Base-by-base conservation (phyloP, 1,140 invertebrate genomes). In the Calycopis cecrops region DNA sequence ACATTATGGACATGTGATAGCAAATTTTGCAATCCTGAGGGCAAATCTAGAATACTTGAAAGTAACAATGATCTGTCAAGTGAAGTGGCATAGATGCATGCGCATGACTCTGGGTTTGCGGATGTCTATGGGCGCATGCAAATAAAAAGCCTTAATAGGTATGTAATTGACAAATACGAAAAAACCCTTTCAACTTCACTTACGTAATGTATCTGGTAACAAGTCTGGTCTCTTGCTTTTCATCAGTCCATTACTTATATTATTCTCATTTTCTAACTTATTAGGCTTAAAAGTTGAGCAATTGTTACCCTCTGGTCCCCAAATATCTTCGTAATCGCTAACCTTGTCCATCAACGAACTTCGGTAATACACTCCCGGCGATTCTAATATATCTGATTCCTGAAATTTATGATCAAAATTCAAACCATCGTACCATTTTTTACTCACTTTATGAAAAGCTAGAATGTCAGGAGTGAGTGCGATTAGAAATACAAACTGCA, bases 281-380 rank as follows among this genome's bases (percentile, higher is more conserved):
- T 79, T 59, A 42, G 89, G 88, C 55, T 91, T 88, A 68, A 89
- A 91, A 8, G 88, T 90, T 48, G 88, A 89, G 71, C 89, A 90
- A 34, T 90, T 90, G 74, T 90, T 74, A 77, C 89, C 69, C 85
- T 95, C 92, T 44, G 91, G 92, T 35, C 91, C 92, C 96, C 96
- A 98, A 60, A 98, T 93, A 76, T 98, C 97, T 86, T 98, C 96
- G 78, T 98, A 98, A 85, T 98, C 97, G 57, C 95, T 97, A 17
- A 96, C 92, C 88, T 97, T 98, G 75, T 98, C 96, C 44, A 94
- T 93, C 7, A 97, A 88, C 6, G 94, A 95, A 76, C 95, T 97
- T 57, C 93, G 90, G 69, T 95, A 96, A 76, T 97, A 98, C 11
- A 92, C 87, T 55, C 91, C 90, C n/a, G 92, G 92, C 17, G 94